These are phyloP conservation scores for Eudasyphora cyanicolor DNA, from an alignment of 2,888 invertebrate species.

Conservation along the genomic window DNA sequence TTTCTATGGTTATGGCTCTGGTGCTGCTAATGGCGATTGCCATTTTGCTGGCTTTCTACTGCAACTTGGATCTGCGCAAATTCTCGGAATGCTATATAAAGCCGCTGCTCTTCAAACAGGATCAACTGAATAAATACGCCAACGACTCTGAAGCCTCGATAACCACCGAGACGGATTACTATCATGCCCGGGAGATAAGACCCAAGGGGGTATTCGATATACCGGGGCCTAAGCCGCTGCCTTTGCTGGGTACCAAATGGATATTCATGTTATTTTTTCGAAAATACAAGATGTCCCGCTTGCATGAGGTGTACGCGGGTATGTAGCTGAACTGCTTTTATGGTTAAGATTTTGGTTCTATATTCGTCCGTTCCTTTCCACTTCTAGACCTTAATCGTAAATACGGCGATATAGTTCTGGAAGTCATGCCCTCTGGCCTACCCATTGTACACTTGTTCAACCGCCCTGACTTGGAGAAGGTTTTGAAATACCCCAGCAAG, in stretches of 20 bases:
- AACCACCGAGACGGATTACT: constrained; percentile 68
- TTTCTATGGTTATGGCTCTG: constrained; percentile 77
- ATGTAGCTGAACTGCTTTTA: constrained; percentile 68
- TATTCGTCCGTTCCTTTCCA: background rate
- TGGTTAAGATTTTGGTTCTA: background rate
- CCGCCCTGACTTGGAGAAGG: constrained; percentile 86
- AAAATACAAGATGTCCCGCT: constrained; percentile 86
- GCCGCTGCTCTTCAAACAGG: constrained; percentile 69
- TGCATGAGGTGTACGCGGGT: constrained; percentile 91
- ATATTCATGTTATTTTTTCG: constrained; percentile 83
- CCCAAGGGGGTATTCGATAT: constrained; percentile 80
- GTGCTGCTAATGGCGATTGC: constrained; percentile 76
- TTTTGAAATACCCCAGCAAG: constrained; percentile 87
- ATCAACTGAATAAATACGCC: constrained; percentile 46
- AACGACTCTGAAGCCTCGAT: constrained; percentile 53
- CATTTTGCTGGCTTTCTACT: constrained; percentile 75
- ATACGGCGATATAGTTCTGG: constrained; percentile 89
- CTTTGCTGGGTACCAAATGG: constrained; percentile 90
- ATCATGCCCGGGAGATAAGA: constrained; percentile 71
- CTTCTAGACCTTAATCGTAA: constrained; percentile 84
- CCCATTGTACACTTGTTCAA: constrained; percentile 88
- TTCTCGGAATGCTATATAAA: constrained; percentile 72
- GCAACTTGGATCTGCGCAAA: constrained; percentile 75
- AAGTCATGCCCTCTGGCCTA: constrained; percentile 87
- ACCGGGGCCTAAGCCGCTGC: constrained; percentile 88